Base-by-base conservation (phyloP, 2,888 invertebrate species). In the Phyto melanocephala region DNA sequence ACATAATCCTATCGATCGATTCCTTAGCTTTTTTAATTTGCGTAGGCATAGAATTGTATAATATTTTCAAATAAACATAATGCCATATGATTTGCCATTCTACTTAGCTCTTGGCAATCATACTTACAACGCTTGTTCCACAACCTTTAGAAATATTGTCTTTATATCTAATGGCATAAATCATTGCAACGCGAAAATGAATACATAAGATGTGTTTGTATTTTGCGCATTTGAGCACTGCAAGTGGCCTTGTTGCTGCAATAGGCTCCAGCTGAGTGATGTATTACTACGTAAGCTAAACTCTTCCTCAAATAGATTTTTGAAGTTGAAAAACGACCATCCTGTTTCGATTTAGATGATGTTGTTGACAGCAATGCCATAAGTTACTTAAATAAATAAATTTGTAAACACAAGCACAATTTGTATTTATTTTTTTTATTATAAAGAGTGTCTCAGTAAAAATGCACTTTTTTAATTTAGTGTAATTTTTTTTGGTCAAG, bases 81-180 rank as follows among this genome's bases (percentile, higher is more conserved):
- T 88, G 74, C 90, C 90, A 81, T 89, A 82, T 15, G 90, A 87
- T 81, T 88, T 87, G 71, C 85, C 81, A 81, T 90, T 90, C 87
- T 88, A 28, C 3, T 28, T 5, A 90, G 85, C 84, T 86, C 79
- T 84, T 85, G 24, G 89, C 88, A 85, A 90, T 90, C 24, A 88
- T 89, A 45, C 90, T 90, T 77, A 87, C 15, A 15, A 87, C 84
- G 20, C 87, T 87, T 84, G 87, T 88, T 62, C 89, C 90, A 13
- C 90, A 89, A 47, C 90, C 90, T 85, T 88, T 89, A 50, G 90
- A 91, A 8, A 90, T 87, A 47, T 87, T 87, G 58, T 89, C 90
- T 85, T 91, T 90, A 13, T 86, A 90, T 58, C 89, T 90, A 47
- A 91, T 87, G 1, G 87, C 86, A 80, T 89, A 91, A 68, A 88